Percentiles rank a stretch among this genome's conserved stretches.
These are phyloP conservation scores for Plutella xylostella DNA, from an alignment of 2,888 invertebrate species.

Conservation along the genomic window DNA sequence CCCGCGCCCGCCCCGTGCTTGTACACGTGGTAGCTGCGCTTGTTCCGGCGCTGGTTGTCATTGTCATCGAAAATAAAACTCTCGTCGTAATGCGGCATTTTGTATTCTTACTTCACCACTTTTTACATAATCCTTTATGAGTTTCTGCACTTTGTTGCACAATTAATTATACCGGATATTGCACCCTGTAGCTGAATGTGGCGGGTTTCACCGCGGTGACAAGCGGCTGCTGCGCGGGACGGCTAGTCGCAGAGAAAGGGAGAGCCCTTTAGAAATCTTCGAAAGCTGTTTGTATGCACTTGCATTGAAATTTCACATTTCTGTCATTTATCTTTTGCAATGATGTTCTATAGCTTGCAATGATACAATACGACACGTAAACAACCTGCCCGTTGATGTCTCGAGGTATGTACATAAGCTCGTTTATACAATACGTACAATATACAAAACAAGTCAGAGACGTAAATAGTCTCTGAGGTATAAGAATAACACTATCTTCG, in stretches of 20 bases:
- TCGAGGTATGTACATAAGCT: too few relatives aligned
- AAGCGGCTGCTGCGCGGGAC: constrained; percentile 13
- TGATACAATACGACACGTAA: not conserved
- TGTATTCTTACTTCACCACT: constrained; percentile 13
- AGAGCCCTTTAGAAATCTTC: constrained; percentile 52
- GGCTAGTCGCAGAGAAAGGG: constrained; percentile 40
- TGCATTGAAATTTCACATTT: constrained; percentile 23
- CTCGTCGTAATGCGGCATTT: constrained; percentile 66
- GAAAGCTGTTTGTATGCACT: constrained; percentile 37
- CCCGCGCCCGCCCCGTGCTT: constrained; percentile 53
- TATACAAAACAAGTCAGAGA: too few relatives aligned
- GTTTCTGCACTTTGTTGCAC: not conserved
- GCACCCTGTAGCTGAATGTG: not conserved
- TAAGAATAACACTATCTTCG: too few relatives aligned
- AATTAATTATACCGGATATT: not conserved
- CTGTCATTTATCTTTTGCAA: constrained; percentile 13
- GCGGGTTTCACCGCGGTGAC: not conserved
- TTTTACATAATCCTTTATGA: not conserved
- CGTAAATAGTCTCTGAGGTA: too few relatives aligned
- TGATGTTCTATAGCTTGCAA: not conserved
- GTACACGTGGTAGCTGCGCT: constrained; percentile 62
- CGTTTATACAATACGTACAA: too few relatives aligned
- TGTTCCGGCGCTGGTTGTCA: constrained; percentile 59
- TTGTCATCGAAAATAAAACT: constrained; percentile 62
- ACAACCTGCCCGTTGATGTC: constrained; percentile 3